Conservation (phyloP, 2,888 invertebrate genomes). For the Nymphalis urticae region DNA sequence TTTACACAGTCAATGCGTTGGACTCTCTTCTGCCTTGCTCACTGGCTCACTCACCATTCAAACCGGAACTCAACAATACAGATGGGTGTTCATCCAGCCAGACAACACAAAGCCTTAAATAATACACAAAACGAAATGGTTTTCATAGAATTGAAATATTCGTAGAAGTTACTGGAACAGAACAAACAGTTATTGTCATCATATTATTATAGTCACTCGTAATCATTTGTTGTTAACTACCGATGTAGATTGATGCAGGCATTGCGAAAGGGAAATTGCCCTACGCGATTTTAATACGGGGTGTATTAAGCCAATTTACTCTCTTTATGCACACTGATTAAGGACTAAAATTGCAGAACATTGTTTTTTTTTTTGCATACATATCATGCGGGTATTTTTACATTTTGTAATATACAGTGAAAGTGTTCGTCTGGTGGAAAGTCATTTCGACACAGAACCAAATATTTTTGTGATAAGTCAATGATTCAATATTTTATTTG, state of each 20-base stretch:
- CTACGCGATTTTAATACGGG: constrained; percentile 40
- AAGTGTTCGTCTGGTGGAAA: constrained; percentile 13
- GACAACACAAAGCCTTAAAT: too few relatives aligned
- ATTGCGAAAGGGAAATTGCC: constrained; percentile 56
- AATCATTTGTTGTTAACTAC: constrained; percentile 51
- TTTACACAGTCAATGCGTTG: too few relatives aligned
- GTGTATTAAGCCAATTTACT: constrained; percentile 24
- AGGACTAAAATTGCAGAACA: constrained; percentile 24
- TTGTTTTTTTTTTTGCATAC: constrained; percentile 6
- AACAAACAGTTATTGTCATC: constrained; percentile 43
- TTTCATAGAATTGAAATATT: constrained; percentile 5
- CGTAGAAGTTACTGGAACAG: constrained; percentile 30
- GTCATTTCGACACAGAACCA: neutral
- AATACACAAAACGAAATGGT: neutral
- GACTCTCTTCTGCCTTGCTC: too few relatives aligned
- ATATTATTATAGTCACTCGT: constrained; percentile 47
- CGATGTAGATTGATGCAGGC: constrained; percentile 52
- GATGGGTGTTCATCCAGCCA: too few relatives aligned
- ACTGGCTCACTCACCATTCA: too few relatives aligned
- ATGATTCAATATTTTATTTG: neutral
- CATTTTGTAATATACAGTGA: constrained; percentile 22
- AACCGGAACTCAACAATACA: too few relatives aligned
- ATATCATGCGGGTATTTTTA: constrained; percentile 30
- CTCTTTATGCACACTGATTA: constrained; percentile 14
- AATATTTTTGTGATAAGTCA: neutral